Percentiles rank a stretch among this genome's conserved stretches.
These are phyloP conservation scores for Melieria omissa DNA, from an alignment of 2,888 invertebrate species.

Conservation along the genomic window DNA sequence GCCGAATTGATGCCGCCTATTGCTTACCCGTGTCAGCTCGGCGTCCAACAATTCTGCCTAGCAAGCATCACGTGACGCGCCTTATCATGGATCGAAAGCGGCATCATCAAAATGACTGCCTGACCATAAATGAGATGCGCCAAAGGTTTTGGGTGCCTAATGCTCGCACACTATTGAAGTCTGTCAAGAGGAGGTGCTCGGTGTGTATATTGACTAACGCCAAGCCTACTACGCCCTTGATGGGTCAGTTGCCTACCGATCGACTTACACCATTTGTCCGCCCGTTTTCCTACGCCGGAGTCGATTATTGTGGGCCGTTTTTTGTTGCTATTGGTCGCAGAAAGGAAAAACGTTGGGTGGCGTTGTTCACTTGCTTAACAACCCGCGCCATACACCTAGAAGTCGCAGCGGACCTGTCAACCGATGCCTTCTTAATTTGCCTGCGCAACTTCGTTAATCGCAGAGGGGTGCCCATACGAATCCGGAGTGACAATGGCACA, in stretches of 20 bases:
- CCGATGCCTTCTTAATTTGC: constrained; percentile 40
- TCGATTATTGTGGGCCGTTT: constrained; percentile 46
- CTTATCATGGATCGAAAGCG: constrained; percentile 3
- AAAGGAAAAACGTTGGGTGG: constrained; percentile 43
- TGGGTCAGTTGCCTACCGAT: constrained; percentile 45
- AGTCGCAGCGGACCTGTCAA: constrained; percentile 37
- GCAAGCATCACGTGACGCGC: not conserved
- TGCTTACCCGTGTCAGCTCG: constrained; percentile 32
- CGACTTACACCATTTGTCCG: constrained; percentile 40
- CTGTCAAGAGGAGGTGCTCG: constrained; percentile 19
- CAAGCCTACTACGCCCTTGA: constrained; percentile 41
- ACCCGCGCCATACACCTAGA: constrained; percentile 39
- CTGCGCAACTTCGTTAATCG: constrained; percentile 42
- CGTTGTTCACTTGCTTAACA: constrained; percentile 28
- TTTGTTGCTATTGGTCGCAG: constrained; percentile 40
- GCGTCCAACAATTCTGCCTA: constrained; percentile 12
- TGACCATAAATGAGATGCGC: constrained; percentile 33
- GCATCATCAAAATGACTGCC: constrained; percentile 26
- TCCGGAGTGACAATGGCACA: constrained; percentile 38
- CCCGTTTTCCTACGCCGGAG: constrained; percentile 44
- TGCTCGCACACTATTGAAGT: constrained; percentile 25
- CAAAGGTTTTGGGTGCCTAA: constrained; percentile 38
- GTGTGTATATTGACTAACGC: constrained; percentile 40
- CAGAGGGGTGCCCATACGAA: constrained; percentile 32
- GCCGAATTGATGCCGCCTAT: constrained; percentile 34